phyloP scores from a whole-genome alignment of 2,113 vertebrate genomes.

The Synchiropus splendidus region DNA sequence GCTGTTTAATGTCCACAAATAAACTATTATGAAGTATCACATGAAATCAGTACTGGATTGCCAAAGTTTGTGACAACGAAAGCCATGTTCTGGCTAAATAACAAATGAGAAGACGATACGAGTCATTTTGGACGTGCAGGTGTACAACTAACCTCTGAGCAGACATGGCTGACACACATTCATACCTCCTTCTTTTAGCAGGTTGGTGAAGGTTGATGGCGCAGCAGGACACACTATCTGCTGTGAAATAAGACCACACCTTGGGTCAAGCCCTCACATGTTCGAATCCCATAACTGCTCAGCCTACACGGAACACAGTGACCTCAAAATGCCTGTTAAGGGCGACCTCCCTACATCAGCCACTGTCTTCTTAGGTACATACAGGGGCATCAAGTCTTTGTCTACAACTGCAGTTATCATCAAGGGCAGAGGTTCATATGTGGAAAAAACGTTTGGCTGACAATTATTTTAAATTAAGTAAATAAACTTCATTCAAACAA shows the following conservation, averaged over 20 bases:
- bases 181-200: conserved; percentile 20
- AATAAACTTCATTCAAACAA: too few species aligned
- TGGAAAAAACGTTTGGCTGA: too few species aligned
- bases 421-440: too few species aligned
- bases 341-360: conserved; percentile 3
- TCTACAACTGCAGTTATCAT: too few species aligned
- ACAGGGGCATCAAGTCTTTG: background rate
- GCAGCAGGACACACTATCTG: conserved; percentile 12
- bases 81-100: too few species aligned
- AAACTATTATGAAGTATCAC: too few species aligned
- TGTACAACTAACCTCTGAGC: background rate
- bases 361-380: too few species aligned
- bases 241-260: conserved; percentile 14
- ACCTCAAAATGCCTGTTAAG: conserved; percentile 9
- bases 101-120: background rate
- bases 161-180: conserved; percentile 1
- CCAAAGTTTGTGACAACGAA: too few species aligned
- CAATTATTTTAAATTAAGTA: too few species aligned
- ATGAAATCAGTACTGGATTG: too few species aligned
- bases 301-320: conserved; percentile 14
- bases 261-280: conserved; percentile 6
- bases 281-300: background rate
- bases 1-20: too few species aligned
- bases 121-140: background rate
- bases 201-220: background rate